Evolutionary conservation across 2,888 invertebrate genomes (phyloP).

Genomic region (Xestia ashworthii): DNA sequence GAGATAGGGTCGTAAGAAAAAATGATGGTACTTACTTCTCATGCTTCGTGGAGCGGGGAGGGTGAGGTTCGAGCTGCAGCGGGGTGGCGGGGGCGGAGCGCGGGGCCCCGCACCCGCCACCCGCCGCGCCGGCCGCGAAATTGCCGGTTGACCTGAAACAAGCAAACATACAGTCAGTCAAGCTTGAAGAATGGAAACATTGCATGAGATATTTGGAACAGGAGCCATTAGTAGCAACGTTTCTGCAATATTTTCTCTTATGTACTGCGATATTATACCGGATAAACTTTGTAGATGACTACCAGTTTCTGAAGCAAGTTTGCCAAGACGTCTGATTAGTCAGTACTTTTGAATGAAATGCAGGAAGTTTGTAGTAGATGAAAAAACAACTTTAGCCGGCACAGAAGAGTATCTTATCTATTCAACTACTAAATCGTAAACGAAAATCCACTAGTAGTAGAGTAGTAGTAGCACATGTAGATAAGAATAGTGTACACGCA

Average conservation of each 20-base stretch:
- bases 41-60: slow-evolving; percentile 86
- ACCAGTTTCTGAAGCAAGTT: background rate
- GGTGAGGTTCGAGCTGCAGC: slow-evolving; percentile 89
- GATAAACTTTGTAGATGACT: background rate
- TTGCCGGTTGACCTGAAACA: slow-evolving; percentile 92
- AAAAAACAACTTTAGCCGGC: background rate
- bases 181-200: slow-evolving; percentile 43
- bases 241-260: slow-evolving; percentile 33
- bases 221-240: slow-evolving; percentile 16
- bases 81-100: slow-evolving; percentile 94
- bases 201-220: slow-evolving; percentile 26
- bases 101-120: slow-evolving; percentile 92
- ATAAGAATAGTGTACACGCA: slow-evolving; percentile 20
- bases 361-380: background rate
- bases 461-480: background rate
- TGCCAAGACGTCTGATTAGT: background rate
- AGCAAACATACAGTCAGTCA: slow-evolving; percentile 61
- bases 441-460: slow-evolving; percentile 2
- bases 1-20: background rate
- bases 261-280: background rate
- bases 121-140: slow-evolving; percentile 89
- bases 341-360: background rate
- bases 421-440: slow-evolving; percentile 1
- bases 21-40: slow-evolving; percentile 86
- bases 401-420: background rate